These are phyloP conservation scores for Dolichopus griseipennis DNA, from an alignment of 2,888 invertebrate genomes.

Conservation along the genomic window DNA sequence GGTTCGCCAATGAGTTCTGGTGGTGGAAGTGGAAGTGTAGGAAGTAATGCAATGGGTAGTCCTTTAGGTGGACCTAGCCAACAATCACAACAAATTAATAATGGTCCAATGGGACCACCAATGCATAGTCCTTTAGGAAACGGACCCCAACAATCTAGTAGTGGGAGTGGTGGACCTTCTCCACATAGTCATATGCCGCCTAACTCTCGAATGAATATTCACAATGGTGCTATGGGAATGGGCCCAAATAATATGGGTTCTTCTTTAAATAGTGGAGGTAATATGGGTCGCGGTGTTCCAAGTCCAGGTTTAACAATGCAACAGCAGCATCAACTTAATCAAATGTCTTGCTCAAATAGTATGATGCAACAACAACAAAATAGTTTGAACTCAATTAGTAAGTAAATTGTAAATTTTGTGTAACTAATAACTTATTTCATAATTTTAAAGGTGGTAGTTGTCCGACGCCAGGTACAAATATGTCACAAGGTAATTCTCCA, in stretches of 20 bases:
- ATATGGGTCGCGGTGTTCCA: conserved; percentile 23
- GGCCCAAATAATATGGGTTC: conserved; percentile 37
- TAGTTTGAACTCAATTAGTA: conserved; percentile 45
- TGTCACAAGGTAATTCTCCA: conserved; percentile 26
- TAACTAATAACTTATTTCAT: not conserved
- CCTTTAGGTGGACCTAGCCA: conserved; percentile 46
- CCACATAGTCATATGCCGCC: conserved; percentile 45
- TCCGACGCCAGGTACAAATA: conserved; percentile 17
- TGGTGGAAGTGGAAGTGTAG: conserved; percentile 32
- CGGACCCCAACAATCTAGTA: conserved; percentile 47
- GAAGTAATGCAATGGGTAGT: conserved; percentile 57
- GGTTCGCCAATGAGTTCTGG: conserved; percentile 53
- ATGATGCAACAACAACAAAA: conserved; percentile 24
- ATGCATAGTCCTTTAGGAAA: conserved; percentile 65
- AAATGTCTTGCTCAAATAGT: conserved; percentile 43
- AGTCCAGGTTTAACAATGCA: conserved; percentile 28
- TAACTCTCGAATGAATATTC: conserved; percentile 43
- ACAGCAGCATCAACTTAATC: conserved; percentile 23
- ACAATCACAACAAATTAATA: conserved; percentile 49
- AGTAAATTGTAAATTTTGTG: not conserved
- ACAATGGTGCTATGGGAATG: conserved; percentile 46
- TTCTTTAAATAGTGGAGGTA: not conserved
- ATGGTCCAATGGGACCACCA: conserved; percentile 65
- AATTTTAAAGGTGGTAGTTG: conserved; percentile 23
- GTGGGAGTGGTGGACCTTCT: not conserved